A percentile compares a stretch with the other conserved stretches of the same genome.
These are phyloP conservation scores for Liparis tanakae DNA, from an alignment of 2,797 vertebrate genomes.

Conservation along the genomic window DNA sequence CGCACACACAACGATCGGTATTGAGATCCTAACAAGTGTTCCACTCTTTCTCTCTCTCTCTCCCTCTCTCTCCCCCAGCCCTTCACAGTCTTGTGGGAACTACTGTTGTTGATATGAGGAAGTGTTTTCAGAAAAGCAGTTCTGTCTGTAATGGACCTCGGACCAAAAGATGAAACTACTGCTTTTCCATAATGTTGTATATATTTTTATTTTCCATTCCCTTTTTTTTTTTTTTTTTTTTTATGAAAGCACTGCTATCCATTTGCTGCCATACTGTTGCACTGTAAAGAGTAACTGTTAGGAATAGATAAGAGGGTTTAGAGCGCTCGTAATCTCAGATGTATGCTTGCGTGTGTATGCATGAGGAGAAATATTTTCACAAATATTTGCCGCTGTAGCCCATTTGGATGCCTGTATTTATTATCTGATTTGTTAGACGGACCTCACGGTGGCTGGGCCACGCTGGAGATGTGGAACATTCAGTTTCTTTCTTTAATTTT, in stretches of 20 bases:
- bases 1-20: not conserved
- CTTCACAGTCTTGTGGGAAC: conserved; percentile 69
- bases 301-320: conserved; percentile 69
- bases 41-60: not conserved
- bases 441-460: conserved; percentile 85
- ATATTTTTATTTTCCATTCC: conserved; percentile 80
- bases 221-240: conserved; percentile 61
- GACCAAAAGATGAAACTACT: conserved; percentile 82
- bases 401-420: conserved; percentile 84
- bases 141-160: conserved; percentile 70
- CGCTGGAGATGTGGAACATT: conserved; percentile 69
- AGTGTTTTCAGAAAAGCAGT: conserved; percentile 73
- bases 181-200: conserved; percentile 78
- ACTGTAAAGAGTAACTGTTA: conserved; percentile 79
- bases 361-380: conserved; percentile 69
- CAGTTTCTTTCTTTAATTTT: conserved; percentile 68
- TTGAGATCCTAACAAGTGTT: conserved; percentile 47
- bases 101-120: conserved; percentile 76
- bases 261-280: conserved; percentile 82
- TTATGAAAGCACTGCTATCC: conserved; percentile 82
- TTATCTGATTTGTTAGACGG: conserved; percentile 75
- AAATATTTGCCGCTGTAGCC: conserved; percentile 70
- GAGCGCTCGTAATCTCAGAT: conserved; percentile 68
- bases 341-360: conserved; percentile 76
- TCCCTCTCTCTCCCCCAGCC: conserved; percentile 46